Base-by-base conservation (phyloP, 2,113 vertebrate genomes). In the Apteryx mantelli region DNA sequence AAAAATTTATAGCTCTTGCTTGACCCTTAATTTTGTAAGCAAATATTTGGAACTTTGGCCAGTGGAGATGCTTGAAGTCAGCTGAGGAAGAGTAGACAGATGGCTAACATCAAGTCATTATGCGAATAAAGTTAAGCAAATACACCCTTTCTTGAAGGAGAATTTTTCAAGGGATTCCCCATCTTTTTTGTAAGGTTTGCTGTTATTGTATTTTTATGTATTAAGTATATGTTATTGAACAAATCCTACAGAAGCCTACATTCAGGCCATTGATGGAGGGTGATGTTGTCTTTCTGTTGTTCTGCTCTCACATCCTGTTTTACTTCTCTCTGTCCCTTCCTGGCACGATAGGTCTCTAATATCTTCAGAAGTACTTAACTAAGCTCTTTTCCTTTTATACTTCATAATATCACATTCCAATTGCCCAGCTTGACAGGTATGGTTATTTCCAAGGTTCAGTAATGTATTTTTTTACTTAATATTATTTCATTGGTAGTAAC, bases 401-500 rank as follows among this genome's bases (percentile, higher is more conserved):
- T 16, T 86, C 94, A 50, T 7, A 66, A 53, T 73, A 80, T 6
- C 13, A 56, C 52, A 88, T 86, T 91, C 38, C 55, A 75, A 44
- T 78, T 66, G 28, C 56, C 48, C 21, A 79, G 22, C 38, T 36
- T 93, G 78, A 78, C 66, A n/a, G 28, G 6, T 44, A 53, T 1
- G 3, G 55, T 92, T 24, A 90, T 96, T 95, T 91, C 36, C 65
- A 76, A 76, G 44, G 20, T 87, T 36, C 25, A 77, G 11, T 87
- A 90, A 64, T 17, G 1, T 74, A 60, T 71, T 85, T 89, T 70
- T 91, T 91, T 79, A 78, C 36, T 94, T 96, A 79, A 8, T 93
- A 83, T 89, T 88, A 42, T 91, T 96, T 96, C 36, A 30, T 69
- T 61, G 36, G 30, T 89, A 92, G 42, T 90, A 80, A 79, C 42